Evolutionary conservation across 2,797 vertebrate species (phyloP).

Genomic region (Falco novaeseelandiae): DNA sequence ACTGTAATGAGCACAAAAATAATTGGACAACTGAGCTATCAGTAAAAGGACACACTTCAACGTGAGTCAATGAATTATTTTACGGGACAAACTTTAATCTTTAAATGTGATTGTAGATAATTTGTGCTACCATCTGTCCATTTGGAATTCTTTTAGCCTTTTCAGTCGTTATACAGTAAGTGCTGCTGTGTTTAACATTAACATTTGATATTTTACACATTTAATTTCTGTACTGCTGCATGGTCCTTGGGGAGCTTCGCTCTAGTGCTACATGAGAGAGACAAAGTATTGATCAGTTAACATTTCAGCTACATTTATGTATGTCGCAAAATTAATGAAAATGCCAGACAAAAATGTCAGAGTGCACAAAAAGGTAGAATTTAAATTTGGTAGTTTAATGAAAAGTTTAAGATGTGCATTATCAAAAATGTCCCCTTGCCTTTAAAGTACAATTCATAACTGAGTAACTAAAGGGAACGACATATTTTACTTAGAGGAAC

Average conservation of each 20-base stretch:
- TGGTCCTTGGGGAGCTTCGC: constrained; percentile 79
- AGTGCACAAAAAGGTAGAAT: constrained; percentile 87
- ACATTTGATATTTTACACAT: constrained; percentile 95
- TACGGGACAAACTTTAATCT: constrained; percentile 90
- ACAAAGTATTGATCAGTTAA: constrained; percentile 98
- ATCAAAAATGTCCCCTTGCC: constrained; percentile 76
- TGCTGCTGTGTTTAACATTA: constrained; percentile 87
- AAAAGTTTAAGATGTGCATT: constrained; percentile 82
- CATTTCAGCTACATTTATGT: constrained; percentile 91
- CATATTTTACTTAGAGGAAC: constrained; percentile 75
- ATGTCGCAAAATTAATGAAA: constrained; percentile 90
- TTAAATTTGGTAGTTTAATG: constrained; percentile 84
- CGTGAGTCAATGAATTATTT: constrained; percentile 84
- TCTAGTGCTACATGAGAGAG: constrained; percentile 82
- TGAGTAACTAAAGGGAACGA: constrained; percentile 66
- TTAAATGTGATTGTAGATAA: constrained; percentile 90
- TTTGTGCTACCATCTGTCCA: constrained; percentile 88
- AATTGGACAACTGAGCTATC: constrained; percentile 91
- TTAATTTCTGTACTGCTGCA: constrained; percentile 87
- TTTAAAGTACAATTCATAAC: constrained; percentile 74
- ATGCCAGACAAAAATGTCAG: constrained; percentile 91
- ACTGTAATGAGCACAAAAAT: constrained; percentile 88
- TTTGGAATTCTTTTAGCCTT: constrained; percentile 86
- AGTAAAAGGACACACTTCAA: constrained; percentile 88
- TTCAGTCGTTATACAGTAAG: constrained; percentile 83